A percentile compares a stretch with the other conserved stretches of the same genome.
Conservation (phyloP, 2,113 vertebrate species). For the Regulus satrapa region DNA sequence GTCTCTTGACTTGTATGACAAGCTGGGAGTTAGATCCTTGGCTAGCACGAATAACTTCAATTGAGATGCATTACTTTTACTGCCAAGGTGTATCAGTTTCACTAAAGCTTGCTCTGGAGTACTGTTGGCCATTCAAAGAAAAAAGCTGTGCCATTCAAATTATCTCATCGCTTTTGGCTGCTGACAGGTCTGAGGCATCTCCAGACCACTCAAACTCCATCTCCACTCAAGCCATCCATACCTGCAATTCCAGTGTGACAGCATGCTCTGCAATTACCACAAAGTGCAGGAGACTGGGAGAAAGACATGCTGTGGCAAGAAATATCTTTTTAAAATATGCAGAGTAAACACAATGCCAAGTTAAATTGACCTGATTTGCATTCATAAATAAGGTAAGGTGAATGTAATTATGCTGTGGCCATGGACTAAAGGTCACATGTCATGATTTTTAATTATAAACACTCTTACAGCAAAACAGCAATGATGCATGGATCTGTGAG, state of each 20-base stretch:
- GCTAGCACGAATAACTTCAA: neutral
- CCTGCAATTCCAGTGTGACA: conserved; percentile 41
- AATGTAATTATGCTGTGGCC: neutral
- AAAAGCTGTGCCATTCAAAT: neutral
- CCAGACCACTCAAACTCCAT: neutral
- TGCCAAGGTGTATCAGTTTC: neutral
- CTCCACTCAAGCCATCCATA: neutral
- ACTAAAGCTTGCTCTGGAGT: neutral
- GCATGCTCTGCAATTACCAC: neutral
- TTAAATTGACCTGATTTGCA: conserved; percentile 24
- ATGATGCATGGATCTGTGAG: neutral
- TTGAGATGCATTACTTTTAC: neutral
- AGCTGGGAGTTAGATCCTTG: neutral
- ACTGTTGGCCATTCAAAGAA: neutral
- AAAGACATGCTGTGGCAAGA: conserved; percentile 15
- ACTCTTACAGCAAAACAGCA: neutral
- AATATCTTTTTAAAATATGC: conserved; percentile 2
- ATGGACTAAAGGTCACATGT: neutral
- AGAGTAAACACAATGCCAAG: neutral
- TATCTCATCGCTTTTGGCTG: neutral
- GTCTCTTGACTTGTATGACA: neutral
- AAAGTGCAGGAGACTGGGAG: neutral
- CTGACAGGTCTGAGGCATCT: neutral
- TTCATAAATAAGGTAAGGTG: neutral
- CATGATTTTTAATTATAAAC: conserved; percentile 24